Evolutionary conservation across 2,888 invertebrate genomes (phyloP), one percentile per base, ranked within the genome.

Genomic region (Blomia tropicalis): DNA sequence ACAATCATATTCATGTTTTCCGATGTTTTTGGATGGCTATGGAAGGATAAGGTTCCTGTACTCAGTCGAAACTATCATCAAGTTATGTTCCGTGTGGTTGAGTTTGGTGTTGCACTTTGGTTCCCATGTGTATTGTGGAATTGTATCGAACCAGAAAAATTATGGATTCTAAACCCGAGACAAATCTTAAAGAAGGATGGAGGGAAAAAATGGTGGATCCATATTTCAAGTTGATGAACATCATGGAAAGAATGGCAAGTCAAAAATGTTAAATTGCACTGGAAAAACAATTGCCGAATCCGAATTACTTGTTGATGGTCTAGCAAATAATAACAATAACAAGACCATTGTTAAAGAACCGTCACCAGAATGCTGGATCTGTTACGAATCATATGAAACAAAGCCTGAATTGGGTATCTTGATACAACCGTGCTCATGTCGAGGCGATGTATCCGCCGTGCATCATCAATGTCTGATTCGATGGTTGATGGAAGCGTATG

Each of bases 61-160:
- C 82, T 87, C 69, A 88, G 88, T 27, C 83, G 90, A 70, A 91
- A 91, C 76, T 87, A 87, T 81, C 88, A 91, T 77, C 89, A 90
- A 75, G 79, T 91, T 69, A 83, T 89, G 68, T 91, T 91, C 76
- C 84, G 90, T 4, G 79, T 88, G 60, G 87, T 85, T 56, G 92
- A 92, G 79, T 85, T 91, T 70, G 91, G 90, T 7, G 89, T 90
- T 64, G 87, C 87, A 69, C 77, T 92, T 71, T 92, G 91, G 91
- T 92, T 91, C 76, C 90, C 91, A 32, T 91, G 91, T 74, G 90
- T 90, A 60, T 79, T 92, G 68, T 92, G 92, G 92, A 92, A 92
- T 77, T 90, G 87, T 69, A 88, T 89, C 82, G 77, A 79, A 64
- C 91, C 91, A 58, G 88, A 89, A 73, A 83, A 88, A 74, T 77